Conservation (phyloP, 2,113 vertebrate genomes). For the Pseudorasbora parva region DNA sequence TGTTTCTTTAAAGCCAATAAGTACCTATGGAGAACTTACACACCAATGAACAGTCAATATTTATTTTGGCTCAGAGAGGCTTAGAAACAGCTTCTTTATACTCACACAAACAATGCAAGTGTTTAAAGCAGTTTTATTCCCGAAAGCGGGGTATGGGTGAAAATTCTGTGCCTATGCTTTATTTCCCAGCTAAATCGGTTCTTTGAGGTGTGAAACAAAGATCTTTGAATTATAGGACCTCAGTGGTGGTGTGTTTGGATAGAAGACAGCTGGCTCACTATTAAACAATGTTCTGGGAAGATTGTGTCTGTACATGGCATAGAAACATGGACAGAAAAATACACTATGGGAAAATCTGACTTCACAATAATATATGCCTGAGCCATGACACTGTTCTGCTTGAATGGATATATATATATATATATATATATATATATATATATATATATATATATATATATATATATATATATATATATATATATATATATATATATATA, state of each 20-base stretch:
- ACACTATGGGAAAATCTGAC: no score
- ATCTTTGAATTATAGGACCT: not conserved
- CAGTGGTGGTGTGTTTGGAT: not conserved
- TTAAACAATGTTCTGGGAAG: no score
- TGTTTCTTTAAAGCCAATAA: not conserved
- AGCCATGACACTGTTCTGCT: no score
- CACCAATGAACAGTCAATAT: conserved; percentile 17
- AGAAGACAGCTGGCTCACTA: conserved; percentile 23
- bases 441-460: no score
- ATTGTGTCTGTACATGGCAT: no score
- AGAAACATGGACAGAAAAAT: no score
- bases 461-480: no score
- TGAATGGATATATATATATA: no score
- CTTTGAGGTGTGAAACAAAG: not conserved
- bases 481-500: no score
- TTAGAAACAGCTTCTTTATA: not conserved
- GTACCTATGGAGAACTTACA: not conserved
- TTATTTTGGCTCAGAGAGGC: conserved; percentile 4
- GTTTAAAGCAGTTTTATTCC: not conserved
- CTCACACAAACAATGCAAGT: not conserved
- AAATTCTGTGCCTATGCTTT: not conserved
- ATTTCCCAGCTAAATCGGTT: not conserved
- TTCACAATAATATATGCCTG: no score
- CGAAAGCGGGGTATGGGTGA: not conserved
- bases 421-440: no score